These are phyloP conservation scores for Danio jaintianensis DNA, from an alignment of 2,797 vertebrate species.

Conservation along the genomic window DNA sequence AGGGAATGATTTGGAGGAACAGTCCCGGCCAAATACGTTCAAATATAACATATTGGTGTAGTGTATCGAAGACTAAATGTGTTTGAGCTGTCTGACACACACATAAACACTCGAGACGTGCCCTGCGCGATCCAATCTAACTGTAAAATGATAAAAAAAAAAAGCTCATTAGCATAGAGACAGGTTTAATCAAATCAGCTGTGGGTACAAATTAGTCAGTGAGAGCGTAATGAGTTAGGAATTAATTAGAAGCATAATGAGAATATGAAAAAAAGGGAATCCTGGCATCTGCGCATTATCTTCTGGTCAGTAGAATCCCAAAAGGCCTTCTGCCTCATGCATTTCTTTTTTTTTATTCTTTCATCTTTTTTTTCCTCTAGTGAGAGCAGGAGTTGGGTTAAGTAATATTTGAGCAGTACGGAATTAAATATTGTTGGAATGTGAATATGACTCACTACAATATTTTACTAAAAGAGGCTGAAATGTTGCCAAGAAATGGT, in stretches of 20 bases:
- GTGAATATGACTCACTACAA: background rate
- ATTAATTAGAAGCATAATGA: conserved; percentile 89
- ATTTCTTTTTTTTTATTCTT: background rate
- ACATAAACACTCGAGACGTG: conserved; percentile 65
- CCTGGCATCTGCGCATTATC: conserved; percentile 81
- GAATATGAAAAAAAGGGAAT: conserved; percentile 71
- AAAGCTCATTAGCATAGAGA: conserved; percentile 90
- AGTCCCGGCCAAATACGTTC: conserved; percentile 25
- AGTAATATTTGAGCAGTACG: background rate
- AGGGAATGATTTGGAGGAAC: conserved; percentile 16
- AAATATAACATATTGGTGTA: conserved; percentile 37
- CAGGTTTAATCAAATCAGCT: conserved; percentile 89
- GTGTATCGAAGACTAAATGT: conserved; percentile 38
- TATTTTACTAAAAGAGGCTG: background rate
- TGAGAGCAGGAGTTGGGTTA: background rate
- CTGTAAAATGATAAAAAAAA: conserved; percentile 82
- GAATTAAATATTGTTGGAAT: conserved; percentile 3
- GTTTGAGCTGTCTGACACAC: conserved; percentile 53
- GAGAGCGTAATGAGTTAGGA: conserved; percentile 87
- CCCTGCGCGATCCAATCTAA: conserved; percentile 72
- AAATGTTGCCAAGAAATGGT: background rate
- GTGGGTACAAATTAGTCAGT: conserved; percentile 85
- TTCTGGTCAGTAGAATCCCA: conserved; percentile 78
- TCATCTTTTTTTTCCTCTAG: background rate
- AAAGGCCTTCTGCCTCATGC: conserved; percentile 53